These are phyloP conservation scores for Carterocephalus palaemon DNA, from an alignment of 2,888 invertebrate species.

Conservation along the genomic window DNA sequence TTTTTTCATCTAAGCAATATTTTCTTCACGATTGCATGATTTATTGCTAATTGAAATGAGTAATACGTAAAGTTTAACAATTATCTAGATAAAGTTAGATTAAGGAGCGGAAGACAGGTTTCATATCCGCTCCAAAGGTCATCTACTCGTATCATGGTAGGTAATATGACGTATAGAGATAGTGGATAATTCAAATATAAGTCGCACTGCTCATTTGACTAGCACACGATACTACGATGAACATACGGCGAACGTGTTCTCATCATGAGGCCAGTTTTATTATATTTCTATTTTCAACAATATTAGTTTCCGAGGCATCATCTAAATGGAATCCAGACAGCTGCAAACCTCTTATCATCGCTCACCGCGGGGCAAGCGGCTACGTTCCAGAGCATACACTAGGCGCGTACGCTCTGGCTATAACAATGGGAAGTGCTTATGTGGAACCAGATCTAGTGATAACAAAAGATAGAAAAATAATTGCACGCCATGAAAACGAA, in stretches of 20 bases:
- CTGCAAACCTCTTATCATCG: slow-evolving; percentile 43
- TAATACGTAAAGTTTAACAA: too few relatives aligned
- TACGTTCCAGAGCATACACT: slow-evolving; percentile 70
- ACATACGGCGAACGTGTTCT: slow-evolving; percentile 4
- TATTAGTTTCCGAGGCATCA: neutral
- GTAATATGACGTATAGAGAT: slow-evolving; percentile 13
- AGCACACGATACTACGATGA: slow-evolving; percentile 6
- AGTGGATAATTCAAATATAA: slow-evolving; percentile 5
- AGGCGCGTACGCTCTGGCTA: slow-evolving; percentile 63
- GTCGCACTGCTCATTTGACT: slow-evolving; percentile 6
- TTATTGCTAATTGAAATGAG: too few relatives aligned
- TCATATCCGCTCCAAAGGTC: too few relatives aligned
- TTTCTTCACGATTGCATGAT: too few relatives aligned
- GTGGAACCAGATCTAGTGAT: slow-evolving; percentile 69
- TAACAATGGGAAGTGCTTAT: slow-evolving; percentile 67
- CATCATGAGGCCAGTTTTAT: neutral
- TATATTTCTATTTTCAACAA: neutral
- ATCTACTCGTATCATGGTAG: too few relatives aligned
- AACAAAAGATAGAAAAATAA: slow-evolving; percentile 57
- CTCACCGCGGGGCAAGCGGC: slow-evolving; percentile 67
- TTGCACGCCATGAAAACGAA: slow-evolving; percentile 67
- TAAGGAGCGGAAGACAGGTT: too few relatives aligned
- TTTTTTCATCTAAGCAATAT: too few relatives aligned
- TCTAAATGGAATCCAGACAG: slow-evolving; percentile 20
- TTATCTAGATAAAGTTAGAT: too few relatives aligned